Conservation (phyloP, 2,113 vertebrate genomes). For the Hyla sarda region DNA sequence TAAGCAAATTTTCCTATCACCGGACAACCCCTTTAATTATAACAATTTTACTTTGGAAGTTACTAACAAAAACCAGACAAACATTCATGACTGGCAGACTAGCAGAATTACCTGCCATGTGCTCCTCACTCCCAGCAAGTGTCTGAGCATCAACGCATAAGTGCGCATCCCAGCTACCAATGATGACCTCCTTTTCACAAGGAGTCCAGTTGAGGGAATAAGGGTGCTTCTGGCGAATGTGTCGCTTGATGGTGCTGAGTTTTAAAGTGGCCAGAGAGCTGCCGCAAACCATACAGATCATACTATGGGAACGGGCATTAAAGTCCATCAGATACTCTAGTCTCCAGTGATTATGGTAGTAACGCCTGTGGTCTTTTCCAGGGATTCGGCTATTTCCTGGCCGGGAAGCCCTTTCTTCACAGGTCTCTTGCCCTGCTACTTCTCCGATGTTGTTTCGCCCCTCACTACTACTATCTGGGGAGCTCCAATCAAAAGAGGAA, state of each 20-base stretch:
- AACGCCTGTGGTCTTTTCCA: conserved; percentile 87
- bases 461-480: conserved; percentile 74
- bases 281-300: conserved; percentile 96
- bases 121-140: conserved; percentile 63
- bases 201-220: conserved; percentile 89
- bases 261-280: conserved; percentile 90
- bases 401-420: conserved; percentile 80
- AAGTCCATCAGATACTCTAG: conserved; percentile 94
- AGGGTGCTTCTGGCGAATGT: conserved; percentile 90
- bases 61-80: neutral
- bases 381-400: conserved; percentile 86
- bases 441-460: conserved; percentile 65
- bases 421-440: conserved; percentile 71
- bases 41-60: neutral
- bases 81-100: conserved; percentile 59
- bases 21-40: neutral
- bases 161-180: conserved; percentile 89
- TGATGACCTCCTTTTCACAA: conserved; percentile 88
- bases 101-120: conserved; percentile 60
- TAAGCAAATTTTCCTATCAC: too few species aligned
- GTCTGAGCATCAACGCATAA: conserved; percentile 72
- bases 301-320: conserved; percentile 84
- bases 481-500: conserved; percentile 64
- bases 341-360: conserved; percentile 95
- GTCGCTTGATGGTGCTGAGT: conserved; percentile 93